Evolutionary conservation across 35 echinoderm and acorn worm species (phyloP).

Genomic region (Chiridota heheva): DNA sequence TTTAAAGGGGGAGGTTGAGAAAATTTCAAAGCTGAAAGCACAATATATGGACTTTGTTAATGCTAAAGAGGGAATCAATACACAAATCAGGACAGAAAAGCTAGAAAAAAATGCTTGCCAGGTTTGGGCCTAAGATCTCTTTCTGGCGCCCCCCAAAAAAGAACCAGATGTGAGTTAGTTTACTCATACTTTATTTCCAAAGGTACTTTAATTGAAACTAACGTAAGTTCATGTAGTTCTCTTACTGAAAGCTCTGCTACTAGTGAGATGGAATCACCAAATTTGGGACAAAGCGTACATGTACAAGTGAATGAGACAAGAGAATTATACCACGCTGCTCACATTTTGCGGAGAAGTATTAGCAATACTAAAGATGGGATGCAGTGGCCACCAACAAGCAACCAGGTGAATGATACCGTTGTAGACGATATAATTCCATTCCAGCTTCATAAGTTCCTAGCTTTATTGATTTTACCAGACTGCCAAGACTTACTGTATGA

Average conservation of each 20-base stretch:
- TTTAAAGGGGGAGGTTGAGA: background rate
- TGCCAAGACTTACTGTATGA: background rate
- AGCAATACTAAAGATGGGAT: background rate
- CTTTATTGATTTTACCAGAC: background rate
- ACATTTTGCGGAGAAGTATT: background rate
- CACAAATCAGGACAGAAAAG: conserved; percentile 1
- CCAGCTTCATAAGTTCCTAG: conserved; percentile 37
- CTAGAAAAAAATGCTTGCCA: background rate
- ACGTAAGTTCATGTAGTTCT: background rate
- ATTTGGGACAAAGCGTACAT: too few relatives aligned
- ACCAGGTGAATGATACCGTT: background rate
- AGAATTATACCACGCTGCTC: conserved; percentile 25
- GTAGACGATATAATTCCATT: conserved; percentile 1
- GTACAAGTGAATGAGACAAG: conserved; percentile 2
- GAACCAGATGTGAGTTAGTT: background rate
- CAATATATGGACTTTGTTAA: background rate
- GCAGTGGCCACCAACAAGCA: conserved; percentile 18
- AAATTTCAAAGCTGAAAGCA: background rate
- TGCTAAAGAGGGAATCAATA: background rate
- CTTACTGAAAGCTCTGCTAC: background rate
- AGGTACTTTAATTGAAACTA: background rate
- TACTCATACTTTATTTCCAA: conserved; percentile 5
- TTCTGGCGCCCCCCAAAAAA: background rate
- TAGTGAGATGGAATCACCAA: background rate
- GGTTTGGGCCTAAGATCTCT: background rate